Conservation (phyloP, 2,888 invertebrate genomes). For the Xanthorhoe designata region DNA sequence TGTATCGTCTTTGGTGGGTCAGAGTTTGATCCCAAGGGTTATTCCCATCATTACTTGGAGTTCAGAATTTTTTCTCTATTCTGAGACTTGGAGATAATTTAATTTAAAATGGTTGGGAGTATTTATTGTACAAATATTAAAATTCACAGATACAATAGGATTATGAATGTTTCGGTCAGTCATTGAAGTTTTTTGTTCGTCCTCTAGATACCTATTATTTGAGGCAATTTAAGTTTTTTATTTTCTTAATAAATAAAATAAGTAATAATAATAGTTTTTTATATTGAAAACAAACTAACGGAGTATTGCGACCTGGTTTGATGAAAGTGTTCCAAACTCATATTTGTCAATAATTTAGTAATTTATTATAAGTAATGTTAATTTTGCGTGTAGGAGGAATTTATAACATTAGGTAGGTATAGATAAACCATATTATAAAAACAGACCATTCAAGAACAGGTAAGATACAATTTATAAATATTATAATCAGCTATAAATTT, state of each 20-base stretch:
- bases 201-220: too few species aligned
- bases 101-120: background rate
- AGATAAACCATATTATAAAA: constrained; percentile 37
- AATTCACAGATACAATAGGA: too few species aligned
- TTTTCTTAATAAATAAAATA: too few species aligned
- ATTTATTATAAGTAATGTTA: constrained; percentile 35
- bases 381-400: constrained; percentile 42
- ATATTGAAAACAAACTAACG: background rate
- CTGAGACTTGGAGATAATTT: constrained; percentile 11
- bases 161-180: too few species aligned
- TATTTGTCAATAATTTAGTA: constrained; percentile 8
- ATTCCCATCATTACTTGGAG: constrained; percentile 8
- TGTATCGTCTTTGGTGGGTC: constrained; percentile 57
- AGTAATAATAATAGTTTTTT: too few species aligned
- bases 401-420: constrained; percentile 26
- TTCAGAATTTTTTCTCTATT: too few species aligned
- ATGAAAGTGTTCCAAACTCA: background rate
- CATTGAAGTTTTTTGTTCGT: too few species aligned
- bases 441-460: constrained; percentile 33
- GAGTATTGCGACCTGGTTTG: background rate
- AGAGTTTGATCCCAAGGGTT: constrained; percentile 42
- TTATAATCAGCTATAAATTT: constrained; percentile 31
- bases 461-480: constrained; percentile 27
- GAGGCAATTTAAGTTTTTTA: too few species aligned
- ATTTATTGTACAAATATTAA: background rate